Evolutionary conservation across 1,140 invertebrate genomes (phyloP), one percentile per base, ranked within the genome.

Genomic region (Pollicipes pollicipes): DNA sequence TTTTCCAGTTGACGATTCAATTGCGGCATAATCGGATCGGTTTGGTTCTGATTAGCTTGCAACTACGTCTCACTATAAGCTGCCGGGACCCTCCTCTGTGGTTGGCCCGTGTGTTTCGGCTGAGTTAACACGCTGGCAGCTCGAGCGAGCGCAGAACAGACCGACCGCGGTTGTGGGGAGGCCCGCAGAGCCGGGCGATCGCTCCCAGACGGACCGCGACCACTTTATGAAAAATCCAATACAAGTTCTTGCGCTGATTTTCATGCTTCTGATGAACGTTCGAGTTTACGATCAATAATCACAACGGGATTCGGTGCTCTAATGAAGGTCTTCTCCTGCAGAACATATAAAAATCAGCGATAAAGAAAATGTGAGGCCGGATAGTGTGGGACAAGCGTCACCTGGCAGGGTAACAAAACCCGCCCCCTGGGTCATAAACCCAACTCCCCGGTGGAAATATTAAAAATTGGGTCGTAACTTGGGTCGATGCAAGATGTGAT

Each of bases 211-310:
- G 6, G 45, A 58, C 13, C 45, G 45, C 13, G 45, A 58, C 45
- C 45, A 58, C 45, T 58, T 58, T 58, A 58, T 58, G 45, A 58
- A 58, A 58, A 58, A 58, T 58, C 45, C 45, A 58, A 58, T 58
- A 58, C 13, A n/a, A 58, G 45, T 21, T 21, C 13, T 58, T 58
- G 45, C 24, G 17, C 45, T 58, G 45, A 58, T 58, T 58, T 58
- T 58, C 45, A 58, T 58, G 45, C 45, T 58, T 58, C 45, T 58
- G 45, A 58, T 58, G 45, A 58, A 58, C 45, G 24, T 58, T 58
- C 45, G 24, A 58, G 10, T 58, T 58, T 58, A 58, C 45, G 45
- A 58, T 58, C 45, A 58, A 58, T 58, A 58, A 58, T 58, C 45
- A 58, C 45, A 58, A 58, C 45, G 45, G 45, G 45, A 58, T 58